phyloP scores from a whole-genome alignment of 1,140 invertebrate genomes.

The Calephelis virginiensis region DNA sequence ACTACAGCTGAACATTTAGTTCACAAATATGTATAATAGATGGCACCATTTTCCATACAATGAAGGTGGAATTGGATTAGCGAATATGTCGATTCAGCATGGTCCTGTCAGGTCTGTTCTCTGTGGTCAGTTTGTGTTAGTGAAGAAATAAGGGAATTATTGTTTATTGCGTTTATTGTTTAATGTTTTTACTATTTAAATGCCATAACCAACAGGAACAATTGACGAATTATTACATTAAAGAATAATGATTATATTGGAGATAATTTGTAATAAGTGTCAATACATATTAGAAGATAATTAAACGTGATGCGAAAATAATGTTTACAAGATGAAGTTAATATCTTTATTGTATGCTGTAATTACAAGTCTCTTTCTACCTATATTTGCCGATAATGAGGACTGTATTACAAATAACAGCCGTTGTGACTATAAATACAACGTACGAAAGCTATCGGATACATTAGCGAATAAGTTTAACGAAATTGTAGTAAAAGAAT shows the following conservation, averaged over 20 bases:
- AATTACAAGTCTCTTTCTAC: constrained; percentile 29
- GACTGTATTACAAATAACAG: constrained; percentile 52
- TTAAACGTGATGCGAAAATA: constrained; percentile 32
- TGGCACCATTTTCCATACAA: too few species aligned
- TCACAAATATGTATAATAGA: too few species aligned
- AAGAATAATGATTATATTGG: constrained; percentile 1
- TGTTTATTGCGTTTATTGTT: too few species aligned
- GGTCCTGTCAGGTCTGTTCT: too few species aligned
- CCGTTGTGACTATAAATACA: constrained; percentile 56
- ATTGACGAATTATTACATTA: background rate
- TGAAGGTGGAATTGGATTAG: too few species aligned
- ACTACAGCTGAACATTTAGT: too few species aligned
- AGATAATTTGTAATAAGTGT: background rate
- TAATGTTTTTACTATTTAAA: too few species aligned
- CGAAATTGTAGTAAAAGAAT: constrained; percentile 60
- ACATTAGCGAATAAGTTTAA: constrained; percentile 57
- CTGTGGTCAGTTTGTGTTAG: too few species aligned
- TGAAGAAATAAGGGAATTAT: too few species aligned
- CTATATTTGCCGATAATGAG: constrained; percentile 51
- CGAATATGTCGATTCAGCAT: too few species aligned
- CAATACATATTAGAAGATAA: background rate
- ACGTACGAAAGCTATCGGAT: constrained; percentile 55
- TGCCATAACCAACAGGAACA: too few species aligned
- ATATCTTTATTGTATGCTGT: constrained; percentile 54
- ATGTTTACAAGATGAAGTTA: constrained; percentile 64